phyloP scores from a whole-genome alignment of 2,113 vertebrate species.

The Emydocephalus ijimae region DNA sequence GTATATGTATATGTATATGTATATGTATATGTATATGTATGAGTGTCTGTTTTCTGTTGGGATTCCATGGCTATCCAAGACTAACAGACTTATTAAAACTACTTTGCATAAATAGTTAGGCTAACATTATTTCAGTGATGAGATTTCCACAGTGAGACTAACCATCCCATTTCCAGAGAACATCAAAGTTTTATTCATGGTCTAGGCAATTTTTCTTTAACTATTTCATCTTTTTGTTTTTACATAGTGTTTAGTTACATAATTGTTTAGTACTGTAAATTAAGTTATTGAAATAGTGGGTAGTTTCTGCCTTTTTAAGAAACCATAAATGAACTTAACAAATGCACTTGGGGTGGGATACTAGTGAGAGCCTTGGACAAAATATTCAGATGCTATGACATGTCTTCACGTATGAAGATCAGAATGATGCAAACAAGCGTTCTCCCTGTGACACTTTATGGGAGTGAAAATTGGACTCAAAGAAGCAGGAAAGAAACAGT shows the following conservation, averaged over 20 bases:
- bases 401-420: accelerated
- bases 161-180: background rate
- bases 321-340: background rate
- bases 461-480: background rate
- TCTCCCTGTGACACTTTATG: background rate
- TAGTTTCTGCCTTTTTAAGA: background rate
- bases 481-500: background rate
- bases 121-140: background rate
- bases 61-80: background rate
- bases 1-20: background rate
- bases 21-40: no score
- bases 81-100: background rate
- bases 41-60: background rate
- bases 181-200: background rate
- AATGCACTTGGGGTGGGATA: background rate
- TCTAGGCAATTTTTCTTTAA: background rate
- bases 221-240: background rate
- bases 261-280: background rate
- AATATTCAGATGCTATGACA: background rate
- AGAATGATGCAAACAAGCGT: background rate
- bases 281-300: background rate
- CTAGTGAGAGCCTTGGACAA: background rate
- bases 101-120: background rate
- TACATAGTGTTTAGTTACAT: background rate
- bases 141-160: background rate